phyloP scores from a whole-genome alignment of 2,888 invertebrate genomes.

The Nysson spinosus region DNA sequence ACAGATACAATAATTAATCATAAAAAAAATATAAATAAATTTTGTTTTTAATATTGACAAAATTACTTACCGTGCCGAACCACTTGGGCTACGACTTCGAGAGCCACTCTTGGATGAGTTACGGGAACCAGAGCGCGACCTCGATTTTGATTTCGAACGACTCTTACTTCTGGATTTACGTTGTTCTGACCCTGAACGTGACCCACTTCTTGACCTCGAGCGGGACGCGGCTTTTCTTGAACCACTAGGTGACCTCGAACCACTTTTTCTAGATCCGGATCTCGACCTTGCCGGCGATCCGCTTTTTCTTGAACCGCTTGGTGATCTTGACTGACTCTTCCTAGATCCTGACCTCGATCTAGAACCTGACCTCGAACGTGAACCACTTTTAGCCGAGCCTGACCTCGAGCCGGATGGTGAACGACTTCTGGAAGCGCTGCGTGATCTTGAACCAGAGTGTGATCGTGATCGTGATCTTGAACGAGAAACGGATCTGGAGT shows the following conservation, averaged over 20 bases:
- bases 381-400: conserved; percentile 70
- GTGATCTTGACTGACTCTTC: conserved; percentile 69
- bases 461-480: conserved; percentile 72
- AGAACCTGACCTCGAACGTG: conserved; percentile 71
- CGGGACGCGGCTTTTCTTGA: conserved; percentile 55
- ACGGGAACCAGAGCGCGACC: conserved; percentile 59
- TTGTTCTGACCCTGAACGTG: conserved; percentile 52
- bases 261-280: conserved; percentile 66
- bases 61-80: conserved; percentile 65
- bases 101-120: conserved; percentile 74
- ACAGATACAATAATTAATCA: too few relatives aligned
- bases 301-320: conserved; percentile 71
- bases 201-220: conserved; percentile 60
- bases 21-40: too few relatives aligned
- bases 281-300: conserved; percentile 76
- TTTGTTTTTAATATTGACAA: background rate
- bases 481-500: conserved; percentile 69
- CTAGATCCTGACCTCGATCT: conserved; percentile 73
- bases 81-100: conserved; percentile 71
- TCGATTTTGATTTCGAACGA: conserved; percentile 71
- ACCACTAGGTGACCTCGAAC: conserved; percentile 71
- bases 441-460: conserved; percentile 64
- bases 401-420: conserved; percentile 71
- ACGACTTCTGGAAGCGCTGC: conserved; percentile 49
- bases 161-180: conserved; percentile 55